These are phyloP conservation scores for Oophaga sylvatica DNA, from an alignment of 2,797 vertebrate genomes.

Conservation along the genomic window DNA sequence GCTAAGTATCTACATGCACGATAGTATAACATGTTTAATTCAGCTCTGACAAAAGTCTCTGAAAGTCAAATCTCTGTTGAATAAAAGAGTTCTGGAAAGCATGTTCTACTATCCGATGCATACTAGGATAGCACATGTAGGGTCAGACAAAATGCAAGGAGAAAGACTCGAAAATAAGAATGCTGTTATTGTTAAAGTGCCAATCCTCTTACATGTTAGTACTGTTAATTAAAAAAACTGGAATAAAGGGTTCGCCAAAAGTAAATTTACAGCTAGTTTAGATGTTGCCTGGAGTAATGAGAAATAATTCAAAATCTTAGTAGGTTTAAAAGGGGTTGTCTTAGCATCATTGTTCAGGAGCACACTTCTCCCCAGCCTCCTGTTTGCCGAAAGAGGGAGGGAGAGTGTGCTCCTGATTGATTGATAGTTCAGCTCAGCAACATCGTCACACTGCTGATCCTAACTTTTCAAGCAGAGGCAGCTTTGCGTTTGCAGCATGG, in stretches of 20 bases:
- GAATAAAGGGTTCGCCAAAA: conserved; percentile 39
- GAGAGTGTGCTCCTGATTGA: no score
- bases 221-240: conserved; percentile 1
- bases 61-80: not conserved
- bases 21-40: conserved; percentile 39
- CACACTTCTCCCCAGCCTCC: no score
- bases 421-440: no score
- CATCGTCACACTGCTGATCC: no score
- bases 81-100: conserved; percentile 17
- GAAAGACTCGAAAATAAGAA: conserved; percentile 34
- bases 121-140: conserved; percentile 31
- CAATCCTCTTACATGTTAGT: conserved; percentile 26
- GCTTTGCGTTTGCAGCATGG: no score
- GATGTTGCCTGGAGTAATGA: not conserved
- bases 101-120: conserved; percentile 54
- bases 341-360: no score
- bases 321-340: not conserved
- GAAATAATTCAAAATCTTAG: not conserved
- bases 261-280: not conserved
- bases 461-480: no score
- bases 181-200: conserved; percentile 10
- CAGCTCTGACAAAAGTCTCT: not conserved
- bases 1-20: conserved; percentile 44
- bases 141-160: conserved; percentile 26
- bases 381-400: no score